Percentiles rank a stretch among this genome's conserved stretches.
These are phyloP conservation scores for Meloidogyne chitwoodi DNA, from an alignment of 1,140 invertebrate species.

Conservation along the genomic window DNA sequence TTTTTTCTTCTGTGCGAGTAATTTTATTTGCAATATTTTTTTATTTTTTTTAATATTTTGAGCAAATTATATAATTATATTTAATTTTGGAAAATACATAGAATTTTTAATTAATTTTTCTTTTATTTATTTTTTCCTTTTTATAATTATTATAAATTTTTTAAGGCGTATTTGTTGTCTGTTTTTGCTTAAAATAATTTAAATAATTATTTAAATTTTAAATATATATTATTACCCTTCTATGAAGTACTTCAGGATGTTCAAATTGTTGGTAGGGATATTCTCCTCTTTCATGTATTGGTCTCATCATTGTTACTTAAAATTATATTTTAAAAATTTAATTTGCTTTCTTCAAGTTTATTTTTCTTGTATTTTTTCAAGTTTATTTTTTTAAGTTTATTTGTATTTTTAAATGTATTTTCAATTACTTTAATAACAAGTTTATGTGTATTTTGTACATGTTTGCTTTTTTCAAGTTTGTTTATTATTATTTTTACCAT, in stretches of 20 bases:
- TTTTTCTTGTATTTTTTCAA: neutral
- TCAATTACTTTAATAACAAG: too few species aligned
- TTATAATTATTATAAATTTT: neutral
- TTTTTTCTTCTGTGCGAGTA: too few species aligned
- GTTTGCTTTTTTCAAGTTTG: neutral
- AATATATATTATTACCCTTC: slow-evolving; percentile 14
- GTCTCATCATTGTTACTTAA: slow-evolving; percentile 2
- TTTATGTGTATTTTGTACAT: too few species aligned
- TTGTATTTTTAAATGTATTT: too few species aligned
- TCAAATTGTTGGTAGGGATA: slow-evolving; percentile 19
- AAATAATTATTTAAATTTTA: neutral
- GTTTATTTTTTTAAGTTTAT: neutral
- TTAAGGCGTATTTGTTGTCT: neutral
- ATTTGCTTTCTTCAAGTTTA: neutral
- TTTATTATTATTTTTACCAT: neutral
- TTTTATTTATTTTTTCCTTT: neutral
- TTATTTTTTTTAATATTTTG: too few species aligned
- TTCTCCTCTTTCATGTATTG: neutral
- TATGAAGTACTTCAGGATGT: slow-evolving; percentile 25
- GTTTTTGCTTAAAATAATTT: neutral
- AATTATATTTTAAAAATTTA: neutral
- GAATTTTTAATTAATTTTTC: neutral
- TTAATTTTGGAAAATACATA: neutral
- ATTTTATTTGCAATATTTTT: too few species aligned
- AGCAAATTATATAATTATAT: too few species aligned